Conservation (phyloP, 2,797 vertebrate species). For the Diglossa cyanea region DNA sequence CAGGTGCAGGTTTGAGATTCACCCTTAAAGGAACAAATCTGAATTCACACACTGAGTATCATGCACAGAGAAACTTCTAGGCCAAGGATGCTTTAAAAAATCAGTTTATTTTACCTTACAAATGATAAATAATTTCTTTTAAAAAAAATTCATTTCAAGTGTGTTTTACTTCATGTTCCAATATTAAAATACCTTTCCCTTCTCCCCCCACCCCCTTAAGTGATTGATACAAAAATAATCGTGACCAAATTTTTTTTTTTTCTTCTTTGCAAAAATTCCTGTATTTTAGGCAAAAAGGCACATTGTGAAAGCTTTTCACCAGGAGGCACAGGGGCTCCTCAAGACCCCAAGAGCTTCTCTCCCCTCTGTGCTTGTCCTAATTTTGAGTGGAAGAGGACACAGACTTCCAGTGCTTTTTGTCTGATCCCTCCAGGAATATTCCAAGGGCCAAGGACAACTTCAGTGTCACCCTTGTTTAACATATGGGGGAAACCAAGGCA, state of each 20-base stretch:
- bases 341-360: background rate
- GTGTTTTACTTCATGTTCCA: slow-evolving; percentile 70
- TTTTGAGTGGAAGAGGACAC: background rate
- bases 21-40: background rate
- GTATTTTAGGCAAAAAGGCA: slow-evolving; percentile 69
- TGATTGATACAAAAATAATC: slow-evolving; percentile 70
- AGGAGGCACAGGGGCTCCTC: background rate
- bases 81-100: slow-evolving; percentile 8
- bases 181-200: slow-evolving; percentile 57
- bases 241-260: background rate
- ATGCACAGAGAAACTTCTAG: background rate
- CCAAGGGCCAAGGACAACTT: background rate
- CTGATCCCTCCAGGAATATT: background rate
- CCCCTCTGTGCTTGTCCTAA: background rate
- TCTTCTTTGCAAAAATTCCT: background rate
- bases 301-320: slow-evolving; percentile 10
- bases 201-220: background rate
- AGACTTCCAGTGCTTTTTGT: background rate
- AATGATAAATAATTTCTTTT: slow-evolving; percentile 79
- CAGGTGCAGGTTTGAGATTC: background rate
- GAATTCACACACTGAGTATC: background rate
- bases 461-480: background rate
- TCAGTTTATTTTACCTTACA: slow-evolving; percentile 79
- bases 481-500: slow-evolving; percentile 4
- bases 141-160: slow-evolving; percentile 69